Evolutionary conservation across 1,140 invertebrate species (phyloP).

Genomic region (Mercenaria mercenaria): DNA sequence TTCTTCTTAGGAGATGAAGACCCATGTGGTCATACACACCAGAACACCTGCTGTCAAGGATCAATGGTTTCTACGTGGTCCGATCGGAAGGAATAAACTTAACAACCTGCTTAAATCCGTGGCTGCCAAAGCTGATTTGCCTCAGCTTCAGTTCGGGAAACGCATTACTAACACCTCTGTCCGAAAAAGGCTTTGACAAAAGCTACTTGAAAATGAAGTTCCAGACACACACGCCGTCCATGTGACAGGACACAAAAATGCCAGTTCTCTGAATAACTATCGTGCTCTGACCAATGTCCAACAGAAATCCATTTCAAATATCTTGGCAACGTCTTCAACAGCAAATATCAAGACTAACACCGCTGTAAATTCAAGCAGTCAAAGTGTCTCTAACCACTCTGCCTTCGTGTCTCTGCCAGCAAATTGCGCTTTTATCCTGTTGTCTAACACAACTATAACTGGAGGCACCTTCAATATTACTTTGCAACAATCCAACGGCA

Average conservation of each 20-base stretch:
- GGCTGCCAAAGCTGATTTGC: neutral
- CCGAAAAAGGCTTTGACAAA: neutral
- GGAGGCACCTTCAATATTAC: neutral
- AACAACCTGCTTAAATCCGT: neutral
- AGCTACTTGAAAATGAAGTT: neutral
- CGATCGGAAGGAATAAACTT: neutral
- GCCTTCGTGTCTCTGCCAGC: neutral
- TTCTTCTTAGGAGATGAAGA: neutral
- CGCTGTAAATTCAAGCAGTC: neutral
- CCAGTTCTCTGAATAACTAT: neutral
- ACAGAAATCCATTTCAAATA: neutral
- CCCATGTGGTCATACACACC: neutral
- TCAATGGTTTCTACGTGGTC: neutral
- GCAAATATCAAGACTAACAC: neutral
- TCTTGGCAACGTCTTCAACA: neutral
- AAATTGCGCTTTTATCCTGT: neutral
- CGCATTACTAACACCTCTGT: neutral
- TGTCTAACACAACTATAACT: conserved; percentile 18
- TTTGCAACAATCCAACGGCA: neutral
- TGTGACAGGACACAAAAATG: neutral
- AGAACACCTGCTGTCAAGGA: neutral
- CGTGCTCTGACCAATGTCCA: neutral
- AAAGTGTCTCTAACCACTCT: neutral
- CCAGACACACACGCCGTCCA: neutral
- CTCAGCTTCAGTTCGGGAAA: neutral